Percentiles rank a stretch among this genome's conserved stretches.
These are phyloP conservation scores for Ptychoptera contaminata DNA, from an alignment of 2,888 invertebrate genomes.

Conservation along the genomic window DNA sequence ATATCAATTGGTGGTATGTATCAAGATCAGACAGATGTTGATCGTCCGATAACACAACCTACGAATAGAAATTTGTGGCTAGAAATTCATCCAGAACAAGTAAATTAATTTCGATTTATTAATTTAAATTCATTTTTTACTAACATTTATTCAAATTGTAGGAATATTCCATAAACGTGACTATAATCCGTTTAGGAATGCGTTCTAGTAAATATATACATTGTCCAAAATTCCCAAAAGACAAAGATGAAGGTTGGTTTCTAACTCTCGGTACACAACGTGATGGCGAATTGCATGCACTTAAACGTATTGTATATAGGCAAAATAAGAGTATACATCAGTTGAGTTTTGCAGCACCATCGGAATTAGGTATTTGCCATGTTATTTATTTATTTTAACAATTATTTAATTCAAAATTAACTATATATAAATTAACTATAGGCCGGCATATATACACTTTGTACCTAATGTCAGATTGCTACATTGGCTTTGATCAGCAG, in stretches of 20 bases:
- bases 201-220: slow-evolving; percentile 48
- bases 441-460: slow-evolving; percentile 64
- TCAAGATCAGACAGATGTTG: slow-evolving; percentile 18
- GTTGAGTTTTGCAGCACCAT: slow-evolving; percentile 46
- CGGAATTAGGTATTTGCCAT: slow-evolving; percentile 26
- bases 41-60: slow-evolving; percentile 26
- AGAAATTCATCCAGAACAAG: slow-evolving; percentile 47
- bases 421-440: slow-evolving; percentile 26
- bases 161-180: slow-evolving; percentile 54
- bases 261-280: slow-evolving; percentile 62
- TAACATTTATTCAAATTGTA: slow-evolving; percentile 14
- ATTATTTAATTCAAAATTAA: slow-evolving; percentile 10
- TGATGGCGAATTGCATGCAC: slow-evolving; percentile 55
- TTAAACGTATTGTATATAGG: slow-evolving; percentile 55
- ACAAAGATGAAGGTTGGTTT: slow-evolving; percentile 95
- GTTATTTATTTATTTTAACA: slow-evolving; percentile 4
- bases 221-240: slow-evolving; percentile 77
- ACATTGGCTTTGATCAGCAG: slow-evolving; percentile 88
- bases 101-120: slow-evolving; percentile 13
- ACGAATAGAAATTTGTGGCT: slow-evolving; percentile 35
- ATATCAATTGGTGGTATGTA: slow-evolving; percentile 40
- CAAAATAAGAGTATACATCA: slow-evolving; percentile 34
- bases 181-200: slow-evolving; percentile 36
- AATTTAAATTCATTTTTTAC: background rate
- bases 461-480: slow-evolving; percentile 82